phyloP scores from a whole-genome alignment of 2,888 invertebrate genomes.

The Drosophila affinis region DNA sequence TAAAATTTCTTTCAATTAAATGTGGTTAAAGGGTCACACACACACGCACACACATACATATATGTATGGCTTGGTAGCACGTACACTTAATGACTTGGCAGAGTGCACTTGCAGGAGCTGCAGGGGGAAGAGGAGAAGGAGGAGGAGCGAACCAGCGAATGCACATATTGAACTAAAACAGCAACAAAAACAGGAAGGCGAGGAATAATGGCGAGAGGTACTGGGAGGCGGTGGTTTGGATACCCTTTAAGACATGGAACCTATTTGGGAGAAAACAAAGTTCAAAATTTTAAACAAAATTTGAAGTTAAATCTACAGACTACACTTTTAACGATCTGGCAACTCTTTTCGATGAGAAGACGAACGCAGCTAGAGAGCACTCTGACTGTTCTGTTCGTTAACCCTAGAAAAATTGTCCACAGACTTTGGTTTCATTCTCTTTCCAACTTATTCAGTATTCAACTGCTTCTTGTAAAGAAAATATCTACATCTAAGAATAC shows the following conservation, averaged over 20 bases:
- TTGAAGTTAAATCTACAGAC: too few relatives aligned
- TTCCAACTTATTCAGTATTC: too few relatives aligned
- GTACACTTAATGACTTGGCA: conserved; percentile 69
- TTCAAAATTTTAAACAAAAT: too few relatives aligned
- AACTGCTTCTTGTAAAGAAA: too few relatives aligned
- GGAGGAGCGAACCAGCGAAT: conserved; percentile 9
- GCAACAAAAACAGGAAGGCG: conserved; percentile 41
- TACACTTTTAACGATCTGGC: too few relatives aligned
- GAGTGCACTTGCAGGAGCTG: conserved; percentile 35
- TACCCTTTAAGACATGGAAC: not conserved
- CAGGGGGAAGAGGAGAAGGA: not conserved
- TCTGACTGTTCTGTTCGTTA: too few relatives aligned
- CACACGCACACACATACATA: conserved; percentile 22
- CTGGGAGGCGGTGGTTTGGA: fast-evolving
- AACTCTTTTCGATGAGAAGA: too few relatives aligned
- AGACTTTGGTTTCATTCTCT: too few relatives aligned
- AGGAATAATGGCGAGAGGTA: conserved; percentile 22
- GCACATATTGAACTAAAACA: conserved; percentile 69
- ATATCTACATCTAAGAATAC: too few relatives aligned
- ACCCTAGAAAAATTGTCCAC: too few relatives aligned
- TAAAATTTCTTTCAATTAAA: conserved; percentile 71
- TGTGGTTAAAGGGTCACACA: conserved; percentile 53
- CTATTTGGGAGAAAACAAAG: not conserved
- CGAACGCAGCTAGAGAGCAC: too few relatives aligned
- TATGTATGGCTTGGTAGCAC: conserved; percentile 22